Base-by-base conservation (phyloP, 2,888 invertebrate species). In the Calliphora vomitoria region DNA sequence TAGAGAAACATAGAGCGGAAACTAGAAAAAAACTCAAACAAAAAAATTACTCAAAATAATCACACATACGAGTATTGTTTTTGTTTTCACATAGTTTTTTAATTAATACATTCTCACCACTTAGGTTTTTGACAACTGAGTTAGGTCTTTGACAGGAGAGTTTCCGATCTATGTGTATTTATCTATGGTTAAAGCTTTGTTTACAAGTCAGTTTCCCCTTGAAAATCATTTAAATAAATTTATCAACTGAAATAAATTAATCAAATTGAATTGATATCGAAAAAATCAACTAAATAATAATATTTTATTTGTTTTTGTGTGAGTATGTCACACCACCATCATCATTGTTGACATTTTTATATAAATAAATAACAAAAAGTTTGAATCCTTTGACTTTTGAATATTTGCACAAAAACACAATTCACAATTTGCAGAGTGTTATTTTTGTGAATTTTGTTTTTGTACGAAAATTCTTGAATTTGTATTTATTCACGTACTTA, bases 381-480 rank as follows among this genome's bases (percentile, higher is more conserved):
- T 50, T 25, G n/a, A 50, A 31, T 69, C 31, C 31, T 47, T 69
- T 69, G 47, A 31, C 47, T 69, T 72, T 18, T 35, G 8, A 55
- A 55, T 66, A 66, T 66, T 66, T 66, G 41, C 18, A 44, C 13
- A 68, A 68, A 68, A 25, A 35, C 31, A 44, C 66, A 68, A 68
- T 44, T 64, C 10, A 68, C 60, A 60, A 31, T 38, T 55, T 58
- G 35, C 53, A 71, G 71, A 53, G 53, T 50, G 10, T 31, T 66
- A 44, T 66, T 64, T 8, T 8, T n/a, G 10, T 47, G 5, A 41
- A 8, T 25, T 47, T 47, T 68, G 13, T 69, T 69, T 4, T 50
- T 1, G 5, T 13, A 5, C n/a, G n/a, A n/a, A n/a, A n/a, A n/a
- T n/a, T 44, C 44, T 25, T 47, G 4, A 15, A 6, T 6, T 50